phyloP scores from a whole-genome alignment of 1,140 invertebrate species.

The Cherax destructor region DNA sequence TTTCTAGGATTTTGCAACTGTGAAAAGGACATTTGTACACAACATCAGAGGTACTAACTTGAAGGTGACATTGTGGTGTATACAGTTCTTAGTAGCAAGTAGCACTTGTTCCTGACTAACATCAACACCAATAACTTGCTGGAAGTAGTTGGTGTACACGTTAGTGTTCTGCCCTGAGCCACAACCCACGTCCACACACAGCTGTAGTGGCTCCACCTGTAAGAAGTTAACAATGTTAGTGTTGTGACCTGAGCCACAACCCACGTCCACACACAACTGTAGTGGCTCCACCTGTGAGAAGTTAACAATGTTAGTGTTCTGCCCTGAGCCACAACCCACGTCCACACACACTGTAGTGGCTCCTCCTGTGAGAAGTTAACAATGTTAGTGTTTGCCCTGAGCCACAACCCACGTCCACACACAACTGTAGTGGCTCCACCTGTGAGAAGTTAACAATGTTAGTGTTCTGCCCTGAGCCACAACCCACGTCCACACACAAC shows the following conservation, averaged over 20 bases:
- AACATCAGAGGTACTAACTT: background rate
- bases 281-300: too few relatives aligned
- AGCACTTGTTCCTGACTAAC: slow-evolving; percentile 47
- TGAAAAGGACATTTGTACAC: too few relatives aligned
- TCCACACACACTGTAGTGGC: slow-evolving; percentile 24
- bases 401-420: too few relatives aligned
- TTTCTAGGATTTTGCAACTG: too few relatives aligned
- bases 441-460: too few relatives aligned
- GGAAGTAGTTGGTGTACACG: slow-evolving; percentile 26
- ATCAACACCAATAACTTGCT: slow-evolving; percentile 56
- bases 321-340: too few relatives aligned
- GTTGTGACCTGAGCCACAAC: too few relatives aligned
- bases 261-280: too few relatives aligned
- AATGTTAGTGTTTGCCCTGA: too few relatives aligned
- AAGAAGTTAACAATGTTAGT: too few relatives aligned
- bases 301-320: too few relatives aligned
- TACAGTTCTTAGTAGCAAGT: background rate
- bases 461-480: slow-evolving; percentile 67
- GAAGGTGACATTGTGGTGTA: background rate
- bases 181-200: slow-evolving; percentile 67
- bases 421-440: too few relatives aligned
- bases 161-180: slow-evolving; percentile 64
- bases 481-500: slow-evolving; percentile 64
- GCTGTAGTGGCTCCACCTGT: background rate
- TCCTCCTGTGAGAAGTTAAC: background rate